These are phyloP conservation scores for Actenoides lindsayi DNA, from an alignment of 2,113 vertebrate species.

Conservation along the genomic window DNA sequence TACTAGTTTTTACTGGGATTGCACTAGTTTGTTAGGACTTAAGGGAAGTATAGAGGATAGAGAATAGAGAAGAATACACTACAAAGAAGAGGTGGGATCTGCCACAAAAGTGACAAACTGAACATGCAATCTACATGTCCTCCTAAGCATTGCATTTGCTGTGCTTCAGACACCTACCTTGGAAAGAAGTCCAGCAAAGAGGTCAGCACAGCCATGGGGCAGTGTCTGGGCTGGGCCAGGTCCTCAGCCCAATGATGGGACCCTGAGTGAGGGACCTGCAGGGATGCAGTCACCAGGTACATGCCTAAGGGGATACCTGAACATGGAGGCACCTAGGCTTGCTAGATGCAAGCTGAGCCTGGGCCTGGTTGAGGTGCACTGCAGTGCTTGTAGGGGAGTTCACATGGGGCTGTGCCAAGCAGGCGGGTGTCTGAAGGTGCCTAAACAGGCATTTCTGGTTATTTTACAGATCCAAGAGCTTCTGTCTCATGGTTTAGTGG, in stretches of 20 bases:
- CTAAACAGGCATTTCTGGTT: neutral
- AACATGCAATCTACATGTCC: accelerated
- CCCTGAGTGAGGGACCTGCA: neutral
- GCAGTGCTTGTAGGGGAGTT: neutral
- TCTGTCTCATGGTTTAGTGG: neutral
- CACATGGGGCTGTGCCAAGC: neutral
- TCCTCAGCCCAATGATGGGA: neutral
- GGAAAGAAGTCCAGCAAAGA: neutral
- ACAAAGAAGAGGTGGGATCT: neutral
- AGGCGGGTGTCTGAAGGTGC: neutral
- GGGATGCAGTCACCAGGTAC: neutral
- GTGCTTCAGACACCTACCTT: neutral
- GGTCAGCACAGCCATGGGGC: accelerated
- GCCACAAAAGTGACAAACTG: neutral
- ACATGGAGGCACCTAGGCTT: neutral
- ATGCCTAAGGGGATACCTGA: neutral
- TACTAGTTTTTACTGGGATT: neutral
- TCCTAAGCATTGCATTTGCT: neutral
- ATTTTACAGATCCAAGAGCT: neutral
- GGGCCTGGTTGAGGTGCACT: neutral
- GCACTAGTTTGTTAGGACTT: neutral
- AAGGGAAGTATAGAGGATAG: neutral
- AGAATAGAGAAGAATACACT: neutral
- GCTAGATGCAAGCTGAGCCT: neutral
- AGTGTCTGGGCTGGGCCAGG: neutral